Percentiles rank a stretch among this genome's conserved stretches.
Conservation (phyloP, 1,140 invertebrate genomes). For the Steinernema feltiae region DNA sequence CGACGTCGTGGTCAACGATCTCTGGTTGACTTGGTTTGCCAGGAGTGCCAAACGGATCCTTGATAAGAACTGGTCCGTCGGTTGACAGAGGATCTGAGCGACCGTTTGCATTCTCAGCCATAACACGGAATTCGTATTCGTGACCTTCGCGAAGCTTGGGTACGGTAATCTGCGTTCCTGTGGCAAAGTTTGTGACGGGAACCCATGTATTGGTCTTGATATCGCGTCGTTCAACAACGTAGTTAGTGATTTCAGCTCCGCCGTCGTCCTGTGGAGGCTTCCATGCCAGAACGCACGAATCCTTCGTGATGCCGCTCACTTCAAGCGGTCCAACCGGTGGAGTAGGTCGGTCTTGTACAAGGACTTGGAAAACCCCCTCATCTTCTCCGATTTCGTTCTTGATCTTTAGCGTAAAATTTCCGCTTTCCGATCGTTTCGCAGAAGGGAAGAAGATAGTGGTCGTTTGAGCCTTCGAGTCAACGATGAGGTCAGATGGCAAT, state of each 20-base stretch:
- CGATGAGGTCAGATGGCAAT: constrained; percentile 48
- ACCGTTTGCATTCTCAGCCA: constrained; percentile 88
- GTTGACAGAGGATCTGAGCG: constrained; percentile 80
- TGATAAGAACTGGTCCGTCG: constrained; percentile 76
- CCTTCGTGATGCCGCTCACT: constrained; percentile 82
- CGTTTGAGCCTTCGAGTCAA: constrained; percentile 55
- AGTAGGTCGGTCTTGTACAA: constrained; percentile 80
- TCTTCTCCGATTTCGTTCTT: constrained; percentile 86
- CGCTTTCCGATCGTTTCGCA: constrained; percentile 69
- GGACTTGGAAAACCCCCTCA: constrained; percentile 87
- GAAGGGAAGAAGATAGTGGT: constrained; percentile 62
- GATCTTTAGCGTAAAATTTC: constrained; percentile 80
- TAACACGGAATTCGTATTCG: constrained; percentile 88
- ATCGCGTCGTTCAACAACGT: constrained; percentile 91
- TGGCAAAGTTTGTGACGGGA: constrained; percentile 84
- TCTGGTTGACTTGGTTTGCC: constrained; percentile 82
- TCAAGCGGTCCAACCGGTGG: constrained; percentile 77
- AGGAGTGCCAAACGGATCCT: constrained; percentile 87
- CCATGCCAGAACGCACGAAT: constrained; percentile 83
- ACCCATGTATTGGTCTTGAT: constrained; percentile 90
- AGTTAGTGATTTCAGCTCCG: constrained; percentile 65
- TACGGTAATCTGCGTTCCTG: constrained; percentile 77
- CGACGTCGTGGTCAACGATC: constrained; percentile 78
- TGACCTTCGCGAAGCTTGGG: constrained; percentile 83
- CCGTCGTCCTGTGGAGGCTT: constrained; percentile 86